Evolutionary conservation across 2,888 invertebrate species (phyloP).

Genomic region (Ellobium chinense): DNA sequence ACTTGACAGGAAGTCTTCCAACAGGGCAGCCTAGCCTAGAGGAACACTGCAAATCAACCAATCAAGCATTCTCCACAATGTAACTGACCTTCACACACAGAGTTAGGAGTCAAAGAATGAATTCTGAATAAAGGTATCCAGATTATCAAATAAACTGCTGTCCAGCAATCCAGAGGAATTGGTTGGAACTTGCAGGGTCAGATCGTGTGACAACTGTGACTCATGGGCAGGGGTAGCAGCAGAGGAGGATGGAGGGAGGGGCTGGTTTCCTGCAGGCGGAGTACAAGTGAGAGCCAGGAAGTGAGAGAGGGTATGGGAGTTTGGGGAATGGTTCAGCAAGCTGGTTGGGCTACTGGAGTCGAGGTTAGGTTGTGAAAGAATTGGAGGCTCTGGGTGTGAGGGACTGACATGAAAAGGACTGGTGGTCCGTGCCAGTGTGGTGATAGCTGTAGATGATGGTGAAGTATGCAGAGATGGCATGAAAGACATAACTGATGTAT

Average conservation of each 20-base stretch:
- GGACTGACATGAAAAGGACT: background rate
- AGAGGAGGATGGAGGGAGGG: background rate
- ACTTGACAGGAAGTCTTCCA: too few relatives aligned
- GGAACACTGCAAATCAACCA: too few relatives aligned
- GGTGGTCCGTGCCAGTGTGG: background rate
- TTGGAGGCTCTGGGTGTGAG: background rate
- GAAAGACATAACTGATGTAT: background rate
- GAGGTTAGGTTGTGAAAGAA: too few relatives aligned
- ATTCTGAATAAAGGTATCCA: conserved; percentile 29
- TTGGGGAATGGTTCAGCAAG: background rate
- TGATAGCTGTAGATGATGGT: background rate
- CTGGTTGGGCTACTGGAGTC: background rate
- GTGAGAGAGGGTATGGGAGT: background rate
- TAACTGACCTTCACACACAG: too few relatives aligned
- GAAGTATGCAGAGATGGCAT: background rate
- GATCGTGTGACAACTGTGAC: background rate
- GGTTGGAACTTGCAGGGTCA: background rate
- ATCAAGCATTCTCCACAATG: too few relatives aligned
- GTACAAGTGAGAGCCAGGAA: background rate
- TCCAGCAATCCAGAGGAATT: conserved; percentile 25
- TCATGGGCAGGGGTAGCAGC: conserved; percentile 2
- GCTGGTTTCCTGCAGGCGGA: conserved; percentile 10
- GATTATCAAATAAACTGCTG: conserved; percentile 37
- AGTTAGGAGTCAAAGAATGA: conserved; percentile 4
- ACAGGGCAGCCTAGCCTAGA: too few relatives aligned